Conservation (phyloP, 2,888 invertebrate species). For the Frankliniella fusca region DNA sequence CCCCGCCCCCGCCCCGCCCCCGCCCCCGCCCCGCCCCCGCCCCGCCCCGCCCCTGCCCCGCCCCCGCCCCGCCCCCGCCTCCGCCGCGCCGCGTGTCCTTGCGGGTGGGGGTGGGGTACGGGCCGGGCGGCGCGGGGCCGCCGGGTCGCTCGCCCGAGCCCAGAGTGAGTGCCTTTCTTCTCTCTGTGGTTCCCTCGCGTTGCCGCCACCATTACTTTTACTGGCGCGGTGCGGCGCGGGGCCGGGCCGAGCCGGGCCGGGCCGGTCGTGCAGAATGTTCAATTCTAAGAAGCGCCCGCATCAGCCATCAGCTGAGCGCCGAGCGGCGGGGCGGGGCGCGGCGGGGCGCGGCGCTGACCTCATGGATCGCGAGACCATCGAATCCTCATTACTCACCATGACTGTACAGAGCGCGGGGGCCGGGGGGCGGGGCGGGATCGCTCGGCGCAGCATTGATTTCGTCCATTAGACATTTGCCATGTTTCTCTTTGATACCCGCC, state of each 20-base stretch:
- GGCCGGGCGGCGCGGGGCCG: no score
- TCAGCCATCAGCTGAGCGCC: not conserved
- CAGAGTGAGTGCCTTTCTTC: not conserved
- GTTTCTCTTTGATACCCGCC: no score
- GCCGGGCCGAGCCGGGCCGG: not conserved
- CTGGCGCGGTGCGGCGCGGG: not conserved
- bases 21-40: not conserved
- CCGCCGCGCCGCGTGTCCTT: not conserved
- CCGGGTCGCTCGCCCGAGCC: not conserved
- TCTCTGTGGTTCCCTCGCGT: not conserved
- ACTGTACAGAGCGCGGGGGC: not conserved
- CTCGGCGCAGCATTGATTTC: not conserved
- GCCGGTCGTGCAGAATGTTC: conserved; percentile 18
- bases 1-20: not conserved
- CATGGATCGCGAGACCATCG: not conserved
- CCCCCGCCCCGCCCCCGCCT: not conserved
- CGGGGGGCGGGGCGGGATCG: no score
- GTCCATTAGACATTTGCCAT: not conserved
- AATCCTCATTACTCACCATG: conserved; percentile 15
- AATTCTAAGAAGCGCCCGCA: conserved; percentile 7
- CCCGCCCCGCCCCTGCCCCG: not conserved
- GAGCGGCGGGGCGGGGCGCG: not conserved
- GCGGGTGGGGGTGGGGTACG: not conserved
- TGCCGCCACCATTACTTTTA: not conserved
- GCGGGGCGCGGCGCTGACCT: not conserved